phyloP scores from a whole-genome alignment of 2,888 invertebrate species.

The Ceraclea dissimilis region DNA sequence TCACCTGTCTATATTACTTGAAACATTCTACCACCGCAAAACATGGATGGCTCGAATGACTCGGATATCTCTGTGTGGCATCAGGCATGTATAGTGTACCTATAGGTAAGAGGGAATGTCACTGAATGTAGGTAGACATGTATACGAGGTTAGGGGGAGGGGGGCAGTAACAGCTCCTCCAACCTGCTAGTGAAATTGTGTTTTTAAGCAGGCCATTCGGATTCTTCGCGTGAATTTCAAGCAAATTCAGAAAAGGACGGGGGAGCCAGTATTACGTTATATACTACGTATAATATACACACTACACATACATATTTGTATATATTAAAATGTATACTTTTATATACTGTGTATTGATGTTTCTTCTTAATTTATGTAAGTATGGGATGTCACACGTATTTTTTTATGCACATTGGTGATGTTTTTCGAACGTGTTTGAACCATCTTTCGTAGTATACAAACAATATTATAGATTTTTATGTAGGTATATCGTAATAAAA shows the following conservation, averaged over 20 bases:
- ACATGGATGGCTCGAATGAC: not conserved
- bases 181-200: conserved; percentile 24
- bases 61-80: conserved; percentile 11
- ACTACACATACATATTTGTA: too few relatives aligned
- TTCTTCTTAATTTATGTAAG: not conserved
- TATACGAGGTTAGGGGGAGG: not conserved
- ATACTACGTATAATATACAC: too few relatives aligned
- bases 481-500: too few relatives aligned
- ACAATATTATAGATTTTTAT: too few relatives aligned
- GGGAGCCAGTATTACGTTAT: too few relatives aligned
- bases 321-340: too few relatives aligned
- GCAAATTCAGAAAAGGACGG: conserved; percentile 4
- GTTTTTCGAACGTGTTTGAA: not conserved
- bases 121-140: conserved; percentile 21
- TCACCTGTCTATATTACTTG: not conserved
- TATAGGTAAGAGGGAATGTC: conserved; percentile 21
- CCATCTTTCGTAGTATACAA: too few relatives aligned
- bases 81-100: too few relatives aligned
- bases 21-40: not conserved
- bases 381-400: not conserved
- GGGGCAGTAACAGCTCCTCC: not conserved
- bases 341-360: not conserved
- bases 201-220: conserved; percentile 27
- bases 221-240: conserved; percentile 24
- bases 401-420: not conserved